A percentile compares a stretch with the other conserved stretches of the same genome.
phyloP scores from a whole-genome alignment of 2,888 invertebrate genomes.

The Nymphalis polychloros region DNA sequence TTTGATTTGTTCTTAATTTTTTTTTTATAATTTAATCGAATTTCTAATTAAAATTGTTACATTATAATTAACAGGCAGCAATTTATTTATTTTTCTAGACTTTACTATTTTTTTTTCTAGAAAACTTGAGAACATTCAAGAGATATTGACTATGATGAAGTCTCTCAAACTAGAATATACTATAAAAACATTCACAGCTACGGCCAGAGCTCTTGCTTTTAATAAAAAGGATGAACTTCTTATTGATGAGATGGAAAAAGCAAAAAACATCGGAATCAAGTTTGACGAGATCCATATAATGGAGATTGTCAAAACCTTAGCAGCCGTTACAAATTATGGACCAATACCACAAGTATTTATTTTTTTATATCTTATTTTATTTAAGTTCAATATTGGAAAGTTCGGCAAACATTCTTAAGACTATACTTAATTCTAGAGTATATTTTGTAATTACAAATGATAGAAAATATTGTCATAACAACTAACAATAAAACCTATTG shows the following conservation, averaged over 20 bases:
- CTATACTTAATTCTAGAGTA: no score
- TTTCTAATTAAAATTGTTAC: no score
- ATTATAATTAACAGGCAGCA: no score
- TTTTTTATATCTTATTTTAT: conserved; percentile 12
- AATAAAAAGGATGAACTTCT: conserved; percentile 62
- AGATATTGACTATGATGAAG: conserved; percentile 81
- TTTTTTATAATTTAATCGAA: no score
- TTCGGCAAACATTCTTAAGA: not conserved
- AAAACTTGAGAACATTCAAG: conserved; percentile 65
- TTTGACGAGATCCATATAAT: conserved; percentile 73
- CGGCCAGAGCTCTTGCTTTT: conserved; percentile 76
- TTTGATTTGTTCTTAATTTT: no score
- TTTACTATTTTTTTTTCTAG: conserved; percentile 44
- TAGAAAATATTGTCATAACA: no score
- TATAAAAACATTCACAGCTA: conserved; percentile 73
- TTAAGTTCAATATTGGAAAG: not conserved
- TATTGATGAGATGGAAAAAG: conserved; percentile 60
- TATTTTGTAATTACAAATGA: no score
- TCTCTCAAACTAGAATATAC: conserved; percentile 75
- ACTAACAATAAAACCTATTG: no score
- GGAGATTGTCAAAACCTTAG: conserved; percentile 72
- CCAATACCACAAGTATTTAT: conserved; percentile 57
- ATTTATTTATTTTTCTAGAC: no score
- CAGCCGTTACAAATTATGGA: conserved; percentile 50
- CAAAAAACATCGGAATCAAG: conserved; percentile 50